These are phyloP conservation scores for Poeciliopsis occidentalis DNA, from an alignment of 2,113 vertebrate species.

Conservation along the genomic window DNA sequence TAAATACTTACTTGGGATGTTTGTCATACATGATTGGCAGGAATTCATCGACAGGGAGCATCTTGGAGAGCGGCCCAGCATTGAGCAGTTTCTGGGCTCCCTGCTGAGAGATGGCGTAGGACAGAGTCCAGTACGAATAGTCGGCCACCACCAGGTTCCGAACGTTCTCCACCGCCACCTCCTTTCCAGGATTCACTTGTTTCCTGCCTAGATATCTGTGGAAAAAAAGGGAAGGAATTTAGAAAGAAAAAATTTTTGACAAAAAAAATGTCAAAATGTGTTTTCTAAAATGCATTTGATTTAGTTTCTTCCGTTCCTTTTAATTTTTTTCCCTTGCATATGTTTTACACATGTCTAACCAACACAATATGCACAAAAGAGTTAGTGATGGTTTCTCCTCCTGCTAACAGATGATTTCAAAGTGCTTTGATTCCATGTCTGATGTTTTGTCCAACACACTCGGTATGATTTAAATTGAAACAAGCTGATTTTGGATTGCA, in stretches of 20 bases:
- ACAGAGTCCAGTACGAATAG: slow-evolving; percentile 96
- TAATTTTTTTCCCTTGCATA: neutral
- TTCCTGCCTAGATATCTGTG: slow-evolving; percentile 94
- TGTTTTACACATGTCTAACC: slow-evolving; percentile 30
- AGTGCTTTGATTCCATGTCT: neutral
- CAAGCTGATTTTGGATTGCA: neutral
- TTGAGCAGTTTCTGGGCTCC: slow-evolving; percentile 93
- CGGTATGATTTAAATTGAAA: slow-evolving; percentile 13
- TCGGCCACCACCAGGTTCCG: slow-evolving; percentile 85
- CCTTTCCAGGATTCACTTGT: slow-evolving; percentile 87
- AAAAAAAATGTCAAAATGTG: neutral
- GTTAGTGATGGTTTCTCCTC: neutral
- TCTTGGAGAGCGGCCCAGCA: slow-evolving; percentile 88
- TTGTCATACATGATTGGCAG: slow-evolving; percentile 97
- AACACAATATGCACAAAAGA: neutral
- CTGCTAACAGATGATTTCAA: neutral
- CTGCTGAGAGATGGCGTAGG: slow-evolving; percentile 86
- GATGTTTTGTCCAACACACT: neutral
- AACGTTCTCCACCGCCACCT: slow-evolving; percentile 83
- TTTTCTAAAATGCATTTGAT: neutral
- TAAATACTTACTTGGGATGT: slow-evolving; percentile 89
- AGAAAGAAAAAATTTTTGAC: neutral
- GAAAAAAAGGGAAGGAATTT: neutral
- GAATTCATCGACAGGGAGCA: slow-evolving; percentile 97
- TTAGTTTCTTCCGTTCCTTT: neutral